These are phyloP conservation scores for Sterrhoptilus dennistouni DNA, from an alignment of 2,113 vertebrate species.

Conservation along the genomic window DNA sequence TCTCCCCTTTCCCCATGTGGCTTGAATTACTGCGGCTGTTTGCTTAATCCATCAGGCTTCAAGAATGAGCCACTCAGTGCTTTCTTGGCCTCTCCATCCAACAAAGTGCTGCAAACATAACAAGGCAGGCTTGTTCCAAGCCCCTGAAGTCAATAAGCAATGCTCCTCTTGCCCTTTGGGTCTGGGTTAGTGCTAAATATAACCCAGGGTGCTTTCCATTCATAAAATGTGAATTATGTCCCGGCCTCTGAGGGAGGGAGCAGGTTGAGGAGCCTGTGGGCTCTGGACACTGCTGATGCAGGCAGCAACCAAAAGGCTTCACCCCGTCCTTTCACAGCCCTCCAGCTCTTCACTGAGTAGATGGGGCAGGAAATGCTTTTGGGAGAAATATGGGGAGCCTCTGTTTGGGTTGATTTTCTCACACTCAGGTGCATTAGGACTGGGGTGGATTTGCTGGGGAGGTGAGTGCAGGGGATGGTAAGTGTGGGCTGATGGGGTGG, in stretches of 20 bases:
- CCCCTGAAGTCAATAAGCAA: slow-evolving; percentile 12
- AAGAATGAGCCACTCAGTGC: not conserved
- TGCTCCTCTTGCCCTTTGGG: not conserved
- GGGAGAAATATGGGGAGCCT: not conserved
- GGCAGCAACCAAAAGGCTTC: not conserved
- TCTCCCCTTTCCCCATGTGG: slow-evolving; percentile 10
- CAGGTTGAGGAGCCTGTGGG: accelerated
- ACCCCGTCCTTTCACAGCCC: not conserved
- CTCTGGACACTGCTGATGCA: not conserved
- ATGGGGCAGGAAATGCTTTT: not conserved
- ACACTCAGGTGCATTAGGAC: not conserved
- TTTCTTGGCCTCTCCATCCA: slow-evolving; percentile 2
- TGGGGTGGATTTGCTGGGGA: not conserved
- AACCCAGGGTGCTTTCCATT: slow-evolving; percentile 19
- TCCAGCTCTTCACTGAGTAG: not conserved
- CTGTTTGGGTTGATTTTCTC: not conserved
- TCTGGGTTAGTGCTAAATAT: slow-evolving; percentile 22
- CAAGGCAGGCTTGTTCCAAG: slow-evolving; percentile 30
- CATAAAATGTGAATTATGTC: not conserved
- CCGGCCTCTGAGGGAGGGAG: not conserved
- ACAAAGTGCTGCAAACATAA: slow-evolving; percentile 16
- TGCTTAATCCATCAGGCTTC: slow-evolving; percentile 27
- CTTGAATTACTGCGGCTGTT: slow-evolving; percentile 39
- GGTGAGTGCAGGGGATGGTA: not conserved
- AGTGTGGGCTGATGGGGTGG: not conserved